Conservation (phyloP, 2,113 vertebrate species). For the human region GRCh38 chr14:41183001-41183500, state of each 20-base stretch:
- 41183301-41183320: neutral
- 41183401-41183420: neutral
- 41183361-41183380: neutral
- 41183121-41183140: neutral
- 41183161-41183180: neutral
- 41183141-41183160: neutral
- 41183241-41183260: neutral
- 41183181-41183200: neutral
- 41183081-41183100: neutral
- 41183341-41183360: neutral
- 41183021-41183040: neutral
- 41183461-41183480: neutral
- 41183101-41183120: neutral
- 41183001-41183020: neutral
- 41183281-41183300: neutral
- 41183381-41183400: neutral
- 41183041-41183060: neutral
- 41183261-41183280: neutral
- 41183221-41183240: neutral
- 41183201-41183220: neutral
- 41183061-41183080: neutral
- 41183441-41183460: neutral
- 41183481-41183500: neutral
- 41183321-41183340: neutral
- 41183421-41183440: neutral